Conservation (phyloP, 2,113 vertebrate genomes). For the Jaculus jaculus region DNA sequence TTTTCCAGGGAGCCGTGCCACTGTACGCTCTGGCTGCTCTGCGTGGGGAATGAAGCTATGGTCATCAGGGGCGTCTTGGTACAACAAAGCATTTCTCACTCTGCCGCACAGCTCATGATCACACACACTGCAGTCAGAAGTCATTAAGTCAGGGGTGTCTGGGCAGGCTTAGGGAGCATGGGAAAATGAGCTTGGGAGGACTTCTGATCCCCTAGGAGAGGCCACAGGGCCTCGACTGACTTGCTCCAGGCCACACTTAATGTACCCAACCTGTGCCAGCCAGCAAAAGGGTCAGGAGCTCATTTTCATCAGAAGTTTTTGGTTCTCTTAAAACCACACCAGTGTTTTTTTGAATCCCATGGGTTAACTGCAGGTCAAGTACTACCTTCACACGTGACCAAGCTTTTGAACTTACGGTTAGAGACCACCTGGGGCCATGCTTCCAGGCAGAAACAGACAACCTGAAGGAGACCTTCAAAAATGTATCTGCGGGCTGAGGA, state of each 20-base stretch:
- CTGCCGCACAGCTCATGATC: background rate
- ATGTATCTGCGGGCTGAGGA: background rate
- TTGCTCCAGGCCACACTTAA: background rate
- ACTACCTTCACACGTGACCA: too few relatives aligned
- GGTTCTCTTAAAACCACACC: background rate
- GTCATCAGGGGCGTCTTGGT: background rate
- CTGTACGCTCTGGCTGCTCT: background rate
- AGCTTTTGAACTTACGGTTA: background rate
- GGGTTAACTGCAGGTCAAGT: background rate
- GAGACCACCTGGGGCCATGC: background rate
- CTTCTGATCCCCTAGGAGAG: background rate
- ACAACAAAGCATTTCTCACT: background rate
- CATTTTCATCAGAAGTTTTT: background rate
- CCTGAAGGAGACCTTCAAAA: background rate
- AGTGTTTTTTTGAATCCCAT: conserved; percentile 5
- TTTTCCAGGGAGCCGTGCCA: conserved; percentile 14
- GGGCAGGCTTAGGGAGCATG: background rate
- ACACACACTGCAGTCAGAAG: background rate
- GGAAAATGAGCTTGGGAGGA: background rate
- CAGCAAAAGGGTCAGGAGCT: background rate
- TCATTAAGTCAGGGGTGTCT: background rate
- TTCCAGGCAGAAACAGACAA: conserved; percentile 31
- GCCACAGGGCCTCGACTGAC: background rate
- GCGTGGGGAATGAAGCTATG: background rate
- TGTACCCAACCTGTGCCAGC: background rate